Conservation (phyloP, 2,888 invertebrate species). For the Panzeria rudis region DNA sequence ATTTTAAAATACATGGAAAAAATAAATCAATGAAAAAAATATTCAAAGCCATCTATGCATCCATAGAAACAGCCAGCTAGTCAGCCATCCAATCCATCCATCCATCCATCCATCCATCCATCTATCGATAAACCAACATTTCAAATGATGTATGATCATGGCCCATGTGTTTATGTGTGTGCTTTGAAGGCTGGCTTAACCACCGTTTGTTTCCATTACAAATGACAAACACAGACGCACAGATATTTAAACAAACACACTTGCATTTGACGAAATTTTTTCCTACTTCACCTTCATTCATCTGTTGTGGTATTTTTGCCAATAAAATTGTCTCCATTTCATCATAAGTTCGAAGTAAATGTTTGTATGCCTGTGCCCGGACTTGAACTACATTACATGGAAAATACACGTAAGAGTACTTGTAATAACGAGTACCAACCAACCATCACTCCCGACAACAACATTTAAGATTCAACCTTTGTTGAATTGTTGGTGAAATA, state of each 20-base stretch:
- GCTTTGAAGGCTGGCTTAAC: slow-evolving; percentile 64
- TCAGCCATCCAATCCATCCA: slow-evolving; percentile 21
- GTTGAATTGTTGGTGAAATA: neutral
- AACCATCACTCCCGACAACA: slow-evolving; percentile 11
- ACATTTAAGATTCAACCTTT: slow-evolving; percentile 41
- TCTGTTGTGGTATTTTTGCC: slow-evolving; percentile 14
- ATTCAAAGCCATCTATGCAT: slow-evolving; percentile 44
- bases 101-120: slow-evolving; percentile 13
- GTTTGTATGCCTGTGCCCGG: slow-evolving; percentile 7
- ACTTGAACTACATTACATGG: slow-evolving; percentile 45
- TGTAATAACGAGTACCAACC: slow-evolving; percentile 40
- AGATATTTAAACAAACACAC: slow-evolving; percentile 3
- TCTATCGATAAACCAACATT: slow-evolving; percentile 58
- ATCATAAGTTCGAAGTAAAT: slow-evolving; percentile 41
- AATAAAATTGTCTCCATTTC: slow-evolving; percentile 58
- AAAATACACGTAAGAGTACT: slow-evolving; percentile 37
- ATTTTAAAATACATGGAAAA: slow-evolving; percentile 44
- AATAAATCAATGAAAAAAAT: slow-evolving; percentile 56
- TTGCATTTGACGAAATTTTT: slow-evolving; percentile 59
- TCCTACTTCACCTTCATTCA: slow-evolving; percentile 45
- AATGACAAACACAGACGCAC: slow-evolving; percentile 57
- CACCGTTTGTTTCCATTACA: slow-evolving; percentile 67
- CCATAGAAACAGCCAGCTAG: slow-evolving; percentile 21
- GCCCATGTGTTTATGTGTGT: slow-evolving; percentile 42
- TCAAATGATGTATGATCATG: slow-evolving; percentile 71